Evolutionary conservation across 2,113 vertebrate species (phyloP).

Genomic region (Saguinus midas): DNA sequence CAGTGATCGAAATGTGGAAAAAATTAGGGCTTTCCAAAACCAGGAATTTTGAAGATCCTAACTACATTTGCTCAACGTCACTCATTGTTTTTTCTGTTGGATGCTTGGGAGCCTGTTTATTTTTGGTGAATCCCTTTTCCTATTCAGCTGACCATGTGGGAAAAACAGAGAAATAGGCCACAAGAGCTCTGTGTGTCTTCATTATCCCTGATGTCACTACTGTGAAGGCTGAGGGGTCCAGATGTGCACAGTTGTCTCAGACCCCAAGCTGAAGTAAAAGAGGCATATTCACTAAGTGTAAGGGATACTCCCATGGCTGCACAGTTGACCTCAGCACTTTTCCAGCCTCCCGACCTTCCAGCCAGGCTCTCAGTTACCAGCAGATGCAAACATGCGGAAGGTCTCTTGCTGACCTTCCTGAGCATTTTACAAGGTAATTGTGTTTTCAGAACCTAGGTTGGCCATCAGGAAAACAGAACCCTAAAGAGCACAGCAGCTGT

Average conservation of each 20-base stretch:
- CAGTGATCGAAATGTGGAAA: constrained; percentile 23
- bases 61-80: constrained; percentile 11
- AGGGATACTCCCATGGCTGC: too few relatives aligned
- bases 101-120: background rate
- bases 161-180: background rate
- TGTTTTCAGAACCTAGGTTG: background rate
- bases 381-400: background rate
- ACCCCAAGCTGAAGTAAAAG: background rate
- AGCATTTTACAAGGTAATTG: background rate
- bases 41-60: background rate
- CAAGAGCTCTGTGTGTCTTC: background rate
- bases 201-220: background rate
- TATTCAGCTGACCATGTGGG: background rate
- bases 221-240: background rate
- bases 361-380: background rate
- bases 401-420: background rate
- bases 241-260: background rate
- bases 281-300: background rate
- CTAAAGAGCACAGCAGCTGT: background rate
- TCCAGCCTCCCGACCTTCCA: background rate
- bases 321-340: background rate
- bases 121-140: background rate
- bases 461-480: background rate
- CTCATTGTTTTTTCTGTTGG: background rate
- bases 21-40: background rate